These are phyloP conservation scores for Clangula hyemalis DNA, from an alignment of 2,797 vertebrate species.

Conservation along the genomic window DNA sequence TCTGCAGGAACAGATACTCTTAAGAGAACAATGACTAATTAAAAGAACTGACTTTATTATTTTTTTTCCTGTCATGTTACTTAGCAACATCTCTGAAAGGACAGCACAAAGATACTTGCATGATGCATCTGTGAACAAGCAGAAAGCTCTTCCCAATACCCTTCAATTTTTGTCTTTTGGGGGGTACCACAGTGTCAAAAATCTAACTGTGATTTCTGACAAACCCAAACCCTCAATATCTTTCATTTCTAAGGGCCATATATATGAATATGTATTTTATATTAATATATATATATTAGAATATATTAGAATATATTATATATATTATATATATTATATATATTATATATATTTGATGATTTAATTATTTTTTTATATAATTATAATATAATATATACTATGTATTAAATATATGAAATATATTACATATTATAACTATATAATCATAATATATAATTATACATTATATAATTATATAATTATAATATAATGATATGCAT, in stretches of 20 bases:
- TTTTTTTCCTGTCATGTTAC: slow-evolving; percentile 18
- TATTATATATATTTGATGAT: too few species aligned
- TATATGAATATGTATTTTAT: too few species aligned
- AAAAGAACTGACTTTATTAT: background rate
- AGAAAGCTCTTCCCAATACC: background rate
- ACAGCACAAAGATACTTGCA: slow-evolving; percentile 23
- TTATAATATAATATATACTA: too few species aligned
- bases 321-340: too few species aligned
- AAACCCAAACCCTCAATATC: background rate
- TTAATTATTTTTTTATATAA: too few species aligned
- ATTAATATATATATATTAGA: too few species aligned
- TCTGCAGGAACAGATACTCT: background rate
- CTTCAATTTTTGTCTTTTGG: slow-evolving; percentile 31
- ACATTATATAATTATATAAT: too few species aligned
- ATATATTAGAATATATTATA: too few species aligned
- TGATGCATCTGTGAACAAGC: slow-evolving; percentile 18
- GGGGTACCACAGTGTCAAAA: slow-evolving; percentile 7
- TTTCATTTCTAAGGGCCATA: background rate
- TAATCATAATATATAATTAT: too few species aligned
- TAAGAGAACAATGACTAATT: slow-evolving; percentile 14
- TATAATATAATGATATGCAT: too few species aligned
- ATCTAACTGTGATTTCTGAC: background rate
- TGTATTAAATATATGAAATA: too few species aligned
- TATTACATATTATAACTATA: too few species aligned
- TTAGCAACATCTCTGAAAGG: slow-evolving; percentile 50